Conservation (phyloP, 2,113 vertebrate genomes). For the Naja naja region DNA sequence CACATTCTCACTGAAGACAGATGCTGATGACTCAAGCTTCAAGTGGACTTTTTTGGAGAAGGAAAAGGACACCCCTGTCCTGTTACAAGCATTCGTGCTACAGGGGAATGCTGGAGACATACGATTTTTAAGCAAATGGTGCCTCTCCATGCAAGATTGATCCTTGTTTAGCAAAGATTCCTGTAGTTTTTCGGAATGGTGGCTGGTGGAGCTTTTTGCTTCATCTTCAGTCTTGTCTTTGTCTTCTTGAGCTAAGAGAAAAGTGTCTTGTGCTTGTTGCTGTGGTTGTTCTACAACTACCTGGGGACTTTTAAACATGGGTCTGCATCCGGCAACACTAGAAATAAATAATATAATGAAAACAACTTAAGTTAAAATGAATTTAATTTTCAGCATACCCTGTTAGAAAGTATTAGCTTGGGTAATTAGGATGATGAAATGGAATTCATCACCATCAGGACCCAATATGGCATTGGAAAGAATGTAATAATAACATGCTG, state of each 20-base stretch:
- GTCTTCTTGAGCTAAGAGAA: conserved; percentile 64
- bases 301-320: conserved; percentile 74
- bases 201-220: conserved; percentile 58
- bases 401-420: background rate
- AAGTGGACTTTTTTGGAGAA: conserved; percentile 89
- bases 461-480: background rate
- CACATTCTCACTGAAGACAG: conserved; percentile 88
- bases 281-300: conserved; percentile 66
- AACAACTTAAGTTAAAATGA: conserved; percentile 26
- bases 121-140: conserved; percentile 51
- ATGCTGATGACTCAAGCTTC: conserved; percentile 92
- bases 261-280: conserved; percentile 61
- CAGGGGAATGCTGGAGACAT: conserved; percentile 53
- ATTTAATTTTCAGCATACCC: conserved; percentile 6
- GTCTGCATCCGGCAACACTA: conserved; percentile 78
- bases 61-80: conserved; percentile 90
- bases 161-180: conserved; percentile 53
- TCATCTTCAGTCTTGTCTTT: conserved; percentile 62
- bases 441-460: background rate
- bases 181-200: conserved; percentile 52
- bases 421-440: background rate
- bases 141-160: conserved; percentile 50
- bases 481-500: background rate
- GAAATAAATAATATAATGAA: conserved; percentile 42
- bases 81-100: conserved; percentile 65